These are phyloP conservation scores for Maccullochella peelii DNA, from an alignment of 2,113 vertebrate genomes.

Conservation along the genomic window DNA sequence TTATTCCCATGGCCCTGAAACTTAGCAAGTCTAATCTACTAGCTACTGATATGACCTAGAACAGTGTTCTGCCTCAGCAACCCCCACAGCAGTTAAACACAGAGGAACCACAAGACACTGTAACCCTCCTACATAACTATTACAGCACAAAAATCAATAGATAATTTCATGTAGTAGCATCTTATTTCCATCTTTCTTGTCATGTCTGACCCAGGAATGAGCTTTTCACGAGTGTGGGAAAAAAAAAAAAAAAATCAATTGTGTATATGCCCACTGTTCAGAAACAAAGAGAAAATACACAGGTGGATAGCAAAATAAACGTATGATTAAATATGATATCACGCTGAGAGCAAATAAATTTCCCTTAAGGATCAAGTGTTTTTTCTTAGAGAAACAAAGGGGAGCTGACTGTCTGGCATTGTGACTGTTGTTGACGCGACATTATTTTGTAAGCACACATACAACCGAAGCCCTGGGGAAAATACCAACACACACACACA, in stretches of 20 bases:
- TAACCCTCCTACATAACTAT: conserved; percentile 38
- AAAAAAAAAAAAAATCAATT: conserved; percentile 57
- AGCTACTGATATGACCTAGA: conserved; percentile 71
- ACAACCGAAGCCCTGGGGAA: conserved; percentile 19
- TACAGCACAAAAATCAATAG: conserved; percentile 76
- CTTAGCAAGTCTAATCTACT: conserved; percentile 76
- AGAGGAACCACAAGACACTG: conserved; percentile 51
- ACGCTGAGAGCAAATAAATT: conserved; percentile 70
- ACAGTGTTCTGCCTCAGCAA: conserved; percentile 59
- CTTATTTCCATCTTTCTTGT: conserved; percentile 65
- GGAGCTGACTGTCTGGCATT: conserved; percentile 45
- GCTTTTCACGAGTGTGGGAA: conserved; percentile 19
- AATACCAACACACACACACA: conserved; percentile 26
- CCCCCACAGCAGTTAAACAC: conserved; percentile 45
- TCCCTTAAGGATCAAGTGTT: conserved; percentile 53
- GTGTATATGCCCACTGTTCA: conserved; percentile 4
- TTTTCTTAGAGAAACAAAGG: conserved; percentile 53
- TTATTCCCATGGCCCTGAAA: conserved; percentile 81
- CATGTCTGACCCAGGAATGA: conserved; percentile 44
- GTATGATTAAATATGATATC: conserved; percentile 67
- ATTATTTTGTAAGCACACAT: conserved; percentile 51
- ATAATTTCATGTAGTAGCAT: conserved; percentile 73
- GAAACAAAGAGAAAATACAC: conserved; percentile 62
- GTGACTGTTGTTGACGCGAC: conserved; percentile 57
- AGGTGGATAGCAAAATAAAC: conserved; percentile 60